Percentiles rank a stretch among this genome's conserved stretches.
phyloP scores from a whole-genome alignment of 2,888 invertebrate species.

The Dendrolimus pini region DNA sequence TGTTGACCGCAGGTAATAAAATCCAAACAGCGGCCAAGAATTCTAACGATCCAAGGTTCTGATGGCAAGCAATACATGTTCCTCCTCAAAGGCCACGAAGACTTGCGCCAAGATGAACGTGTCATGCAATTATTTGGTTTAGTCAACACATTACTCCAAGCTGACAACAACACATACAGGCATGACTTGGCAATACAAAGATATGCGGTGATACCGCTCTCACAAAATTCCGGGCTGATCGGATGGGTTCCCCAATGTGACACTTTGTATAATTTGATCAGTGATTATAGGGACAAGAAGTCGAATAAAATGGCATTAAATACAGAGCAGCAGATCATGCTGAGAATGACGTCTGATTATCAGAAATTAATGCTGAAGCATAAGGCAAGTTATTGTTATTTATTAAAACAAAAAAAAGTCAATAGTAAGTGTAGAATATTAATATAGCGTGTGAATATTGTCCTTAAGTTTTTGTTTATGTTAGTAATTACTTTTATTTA shows the following conservation, averaged over 20 bases:
- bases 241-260: constrained; percentile 99
- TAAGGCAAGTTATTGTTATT: constrained; percentile 78
- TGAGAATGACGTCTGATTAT: constrained; percentile 97
- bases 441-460: no score
- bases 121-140: constrained; percentile 99
- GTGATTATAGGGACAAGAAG: constrained; percentile 98
- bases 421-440: no score
- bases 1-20: constrained; percentile 85
- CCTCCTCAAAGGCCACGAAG: constrained; percentile 98
- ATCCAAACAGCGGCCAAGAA: constrained; percentile 97
- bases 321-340: constrained; percentile 98
- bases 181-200: constrained; percentile 88
- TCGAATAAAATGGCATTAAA: constrained; percentile 87
- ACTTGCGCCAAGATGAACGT: constrained; percentile 97
- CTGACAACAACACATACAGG: constrained; percentile 96
- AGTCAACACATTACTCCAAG: constrained; percentile 95
- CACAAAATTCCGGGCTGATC: constrained; percentile 98
- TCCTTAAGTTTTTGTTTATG: no score
- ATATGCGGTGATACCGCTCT: constrained; percentile 98
- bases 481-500: no score
- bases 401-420: no score
- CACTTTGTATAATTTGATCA: constrained; percentile 96
- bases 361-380: constrained; percentile 98
- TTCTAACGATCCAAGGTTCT: constrained; percentile 93
- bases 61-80: constrained; percentile 99